Percentiles rank a stretch among this genome's conserved stretches.
Evolutionary conservation across 30 jellyfish, hydroid and myxozoan species (phyloP).

Genomic region (Nemopilema nomurai): DNA sequence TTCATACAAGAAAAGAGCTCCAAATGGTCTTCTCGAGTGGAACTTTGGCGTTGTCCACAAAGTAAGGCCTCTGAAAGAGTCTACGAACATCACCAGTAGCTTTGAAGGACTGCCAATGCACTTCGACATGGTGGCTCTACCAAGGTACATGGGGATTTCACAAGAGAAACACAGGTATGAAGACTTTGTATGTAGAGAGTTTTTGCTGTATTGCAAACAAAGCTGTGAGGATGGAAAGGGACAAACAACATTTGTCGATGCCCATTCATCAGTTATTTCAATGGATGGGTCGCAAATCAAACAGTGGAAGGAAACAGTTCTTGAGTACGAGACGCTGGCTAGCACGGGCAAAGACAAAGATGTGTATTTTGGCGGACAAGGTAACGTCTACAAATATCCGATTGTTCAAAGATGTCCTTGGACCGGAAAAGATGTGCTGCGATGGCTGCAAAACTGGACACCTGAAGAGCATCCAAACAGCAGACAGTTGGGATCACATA

Average conservation of each 20-base stretch:
- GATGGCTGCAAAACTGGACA: slow-evolving; percentile 62
- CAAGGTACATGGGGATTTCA: slow-evolving; percentile 42
- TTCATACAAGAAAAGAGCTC: background rate
- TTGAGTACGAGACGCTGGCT: slow-evolving; percentile 4
- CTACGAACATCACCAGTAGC: slow-evolving; percentile 19
- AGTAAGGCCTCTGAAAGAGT: slow-evolving; percentile 17
- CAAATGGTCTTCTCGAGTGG: slow-evolving; percentile 48
- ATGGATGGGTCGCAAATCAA: slow-evolving; percentile 17
- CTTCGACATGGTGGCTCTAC: slow-evolving; percentile 44
- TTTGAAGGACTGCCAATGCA: slow-evolving; percentile 56
- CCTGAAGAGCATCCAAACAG: slow-evolving; percentile 29
- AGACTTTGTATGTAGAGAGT: slow-evolving; percentile 54
- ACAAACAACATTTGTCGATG: slow-evolving; percentile 48
- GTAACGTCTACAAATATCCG: slow-evolving; percentile 33
- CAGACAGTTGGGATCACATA: slow-evolving; percentile 7
- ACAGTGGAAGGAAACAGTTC: slow-evolving; percentile 42
- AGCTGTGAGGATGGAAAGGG: slow-evolving; percentile 3
- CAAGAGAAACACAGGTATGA: slow-evolving; percentile 40
- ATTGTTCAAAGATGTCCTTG: slow-evolving; percentile 48
- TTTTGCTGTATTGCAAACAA: slow-evolving; percentile 39
- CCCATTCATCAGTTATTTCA: slow-evolving; percentile 29
- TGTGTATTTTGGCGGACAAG: slow-evolving; percentile 53
- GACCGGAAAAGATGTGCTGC: slow-evolving; percentile 44
- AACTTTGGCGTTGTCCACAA: slow-evolving; percentile 48
- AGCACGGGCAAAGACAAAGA: background rate